Conservation (phyloP, 2,797 vertebrate species). For the Numenius phaeopus region DNA sequence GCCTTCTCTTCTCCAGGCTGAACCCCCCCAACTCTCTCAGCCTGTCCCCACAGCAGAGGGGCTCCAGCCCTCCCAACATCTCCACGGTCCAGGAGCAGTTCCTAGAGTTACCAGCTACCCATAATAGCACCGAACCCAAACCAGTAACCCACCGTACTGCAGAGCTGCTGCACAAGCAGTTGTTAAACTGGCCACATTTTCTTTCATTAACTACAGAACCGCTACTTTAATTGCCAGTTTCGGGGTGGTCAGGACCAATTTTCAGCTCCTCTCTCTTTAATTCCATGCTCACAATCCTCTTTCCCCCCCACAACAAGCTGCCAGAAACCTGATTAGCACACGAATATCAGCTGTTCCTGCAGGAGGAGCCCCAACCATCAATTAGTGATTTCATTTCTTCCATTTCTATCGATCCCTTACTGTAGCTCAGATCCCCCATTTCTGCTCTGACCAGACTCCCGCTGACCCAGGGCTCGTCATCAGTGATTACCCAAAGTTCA, state of each 20-base stretch:
- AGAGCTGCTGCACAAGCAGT: background rate
- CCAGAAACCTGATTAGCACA: background rate
- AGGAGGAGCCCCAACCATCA: background rate
- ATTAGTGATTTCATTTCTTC: background rate
- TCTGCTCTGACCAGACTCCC: background rate
- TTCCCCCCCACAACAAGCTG: background rate
- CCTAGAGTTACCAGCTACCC: background rate
- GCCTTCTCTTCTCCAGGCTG: background rate
- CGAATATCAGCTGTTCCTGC: accelerated
- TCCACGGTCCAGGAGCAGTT: background rate
- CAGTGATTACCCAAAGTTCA: background rate
- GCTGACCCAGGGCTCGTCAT: accelerated
- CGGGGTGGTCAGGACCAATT: accelerated
- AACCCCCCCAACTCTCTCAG: background rate
- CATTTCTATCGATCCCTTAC: background rate
- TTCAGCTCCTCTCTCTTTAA: background rate
- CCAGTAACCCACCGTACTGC: accelerated
- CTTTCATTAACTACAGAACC: background rate
- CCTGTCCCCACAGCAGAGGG: background rate
- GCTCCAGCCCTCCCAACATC: background rate
- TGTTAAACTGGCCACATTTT: accelerated
- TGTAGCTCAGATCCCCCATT: background rate
- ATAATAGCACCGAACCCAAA: background rate
- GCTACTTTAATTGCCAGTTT: accelerated
- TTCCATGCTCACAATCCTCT: background rate